Evolutionary conservation across 2,113 vertebrate species (phyloP).

Genomic region (Gobio gobio): DNA sequence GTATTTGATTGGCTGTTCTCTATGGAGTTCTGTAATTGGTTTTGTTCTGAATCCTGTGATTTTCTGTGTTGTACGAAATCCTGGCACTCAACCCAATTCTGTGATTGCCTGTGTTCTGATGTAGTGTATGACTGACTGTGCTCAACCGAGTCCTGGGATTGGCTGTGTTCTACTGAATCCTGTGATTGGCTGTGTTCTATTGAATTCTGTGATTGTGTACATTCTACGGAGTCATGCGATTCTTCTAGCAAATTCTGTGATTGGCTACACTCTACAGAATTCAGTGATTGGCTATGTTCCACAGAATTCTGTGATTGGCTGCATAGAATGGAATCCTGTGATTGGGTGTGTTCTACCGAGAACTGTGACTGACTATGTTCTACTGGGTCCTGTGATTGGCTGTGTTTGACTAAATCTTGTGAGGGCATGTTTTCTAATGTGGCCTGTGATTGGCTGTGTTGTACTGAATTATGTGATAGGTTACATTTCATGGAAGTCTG

Average conservation of each 20-base stretch:
- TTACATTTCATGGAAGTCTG: too few species aligned
- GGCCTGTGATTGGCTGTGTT: not conserved
- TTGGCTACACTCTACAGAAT: too few species aligned
- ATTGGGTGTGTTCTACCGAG: not conserved
- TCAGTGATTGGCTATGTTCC: not conserved
- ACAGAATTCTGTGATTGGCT: not conserved
- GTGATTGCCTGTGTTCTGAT: too few species aligned
- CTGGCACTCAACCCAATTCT: not conserved
- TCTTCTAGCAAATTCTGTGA: too few species aligned
- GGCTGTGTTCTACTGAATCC: not conserved
- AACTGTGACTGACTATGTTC: not conserved
- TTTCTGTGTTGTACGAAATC: not conserved
- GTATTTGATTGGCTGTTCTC: not conserved
- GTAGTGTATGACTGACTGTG: not conserved
- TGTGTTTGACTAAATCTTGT: not conserved
- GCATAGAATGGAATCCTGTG: not conserved
- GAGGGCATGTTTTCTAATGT: not conserved
- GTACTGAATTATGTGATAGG: not conserved
- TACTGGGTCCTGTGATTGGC: not conserved
- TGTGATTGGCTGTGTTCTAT: not conserved
- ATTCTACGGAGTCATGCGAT: not conserved
- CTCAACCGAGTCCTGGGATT: not conserved
- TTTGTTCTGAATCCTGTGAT: not conserved
- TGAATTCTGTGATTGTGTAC: too few species aligned
- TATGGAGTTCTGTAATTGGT: not conserved